phyloP scores from a whole-genome alignment of 2,113 vertebrate genomes.

The Oenanthe oenanthe region DNA sequence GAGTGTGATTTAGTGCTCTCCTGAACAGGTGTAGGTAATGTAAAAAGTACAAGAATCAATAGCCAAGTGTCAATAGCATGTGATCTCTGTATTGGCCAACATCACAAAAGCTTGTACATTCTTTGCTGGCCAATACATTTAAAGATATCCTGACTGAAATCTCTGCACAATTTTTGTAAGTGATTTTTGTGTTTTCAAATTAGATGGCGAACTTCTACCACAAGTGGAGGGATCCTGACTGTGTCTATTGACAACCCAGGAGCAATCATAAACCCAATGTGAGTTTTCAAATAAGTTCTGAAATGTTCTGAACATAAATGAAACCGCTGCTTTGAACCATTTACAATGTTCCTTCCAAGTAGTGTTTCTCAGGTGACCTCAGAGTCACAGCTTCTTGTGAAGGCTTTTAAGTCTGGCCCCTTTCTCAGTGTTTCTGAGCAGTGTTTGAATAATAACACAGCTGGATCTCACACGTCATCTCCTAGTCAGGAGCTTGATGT shows the following conservation, averaged over 20 bases:
- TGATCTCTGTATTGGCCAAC: not conserved
- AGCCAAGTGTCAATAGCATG: not conserved
- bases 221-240: conserved; percentile 87
- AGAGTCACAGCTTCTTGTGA: not conserved
- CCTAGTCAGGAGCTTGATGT: not conserved
- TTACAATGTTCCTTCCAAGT: not conserved
- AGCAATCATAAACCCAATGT: conserved; percentile 88
- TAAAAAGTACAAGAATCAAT: not conserved
- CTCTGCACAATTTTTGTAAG: not conserved
- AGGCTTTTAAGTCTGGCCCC: not conserved
- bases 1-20: not conserved
- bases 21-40: not conserved
- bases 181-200: conserved; percentile 49
- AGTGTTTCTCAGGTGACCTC: not conserved
- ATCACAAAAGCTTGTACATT: not conserved
- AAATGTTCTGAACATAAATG: not conserved
- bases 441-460: not conserved
- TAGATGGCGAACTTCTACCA: conserved; percentile 90
- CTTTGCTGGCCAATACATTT: not conserved
- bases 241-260: conserved; percentile 95
- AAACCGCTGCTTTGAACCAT: not conserved
- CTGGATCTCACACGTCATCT: not conserved
- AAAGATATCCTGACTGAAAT: not conserved
- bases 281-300: conserved; percentile 41
- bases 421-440: not conserved